Evolutionary conservation across 2,113 vertebrate genomes (phyloP).

Genomic region (Psophia crepitans): DNA sequence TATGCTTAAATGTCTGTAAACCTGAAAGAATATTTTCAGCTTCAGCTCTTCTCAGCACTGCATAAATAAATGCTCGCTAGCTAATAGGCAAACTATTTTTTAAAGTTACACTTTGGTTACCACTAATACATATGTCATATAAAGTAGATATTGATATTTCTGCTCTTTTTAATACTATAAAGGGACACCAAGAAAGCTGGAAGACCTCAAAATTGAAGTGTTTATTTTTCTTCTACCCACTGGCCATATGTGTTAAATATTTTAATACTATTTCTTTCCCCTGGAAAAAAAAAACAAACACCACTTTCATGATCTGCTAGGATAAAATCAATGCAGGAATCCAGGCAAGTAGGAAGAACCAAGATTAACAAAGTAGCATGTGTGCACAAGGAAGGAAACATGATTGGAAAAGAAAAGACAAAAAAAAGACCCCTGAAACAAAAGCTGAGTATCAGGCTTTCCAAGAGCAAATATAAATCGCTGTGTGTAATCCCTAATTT

Average conservation of each 20-base stretch:
- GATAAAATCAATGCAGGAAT: background rate
- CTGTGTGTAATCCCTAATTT: background rate
- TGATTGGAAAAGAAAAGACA: background rate
- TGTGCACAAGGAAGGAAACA: background rate
- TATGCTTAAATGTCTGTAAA: constrained; percentile 70
- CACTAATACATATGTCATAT: background rate
- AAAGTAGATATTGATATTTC: background rate
- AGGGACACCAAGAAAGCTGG: background rate
- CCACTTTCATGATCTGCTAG: background rate
- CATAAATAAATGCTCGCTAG: constrained; percentile 67
- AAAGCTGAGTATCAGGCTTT: background rate
- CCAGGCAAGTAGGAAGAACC: background rate
- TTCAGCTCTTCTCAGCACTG: constrained; percentile 49
- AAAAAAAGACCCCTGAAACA: fast-evolving
- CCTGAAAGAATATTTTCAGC: constrained; percentile 58
- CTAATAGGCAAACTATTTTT: constrained; percentile 55
- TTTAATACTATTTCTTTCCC: background rate
- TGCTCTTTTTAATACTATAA: background rate
- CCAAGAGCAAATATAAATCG: background rate
- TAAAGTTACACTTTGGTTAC: constrained; percentile 12
- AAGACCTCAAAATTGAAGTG: background rate
- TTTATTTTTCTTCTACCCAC: background rate
- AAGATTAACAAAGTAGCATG: background rate
- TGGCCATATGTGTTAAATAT: background rate
- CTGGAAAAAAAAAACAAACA: background rate